Percentiles rank a stretch among this genome's conserved stretches.
Evolutionary conservation across 2,888 invertebrate species (phyloP).

Genomic region (Priocnemis perturbator): DNA sequence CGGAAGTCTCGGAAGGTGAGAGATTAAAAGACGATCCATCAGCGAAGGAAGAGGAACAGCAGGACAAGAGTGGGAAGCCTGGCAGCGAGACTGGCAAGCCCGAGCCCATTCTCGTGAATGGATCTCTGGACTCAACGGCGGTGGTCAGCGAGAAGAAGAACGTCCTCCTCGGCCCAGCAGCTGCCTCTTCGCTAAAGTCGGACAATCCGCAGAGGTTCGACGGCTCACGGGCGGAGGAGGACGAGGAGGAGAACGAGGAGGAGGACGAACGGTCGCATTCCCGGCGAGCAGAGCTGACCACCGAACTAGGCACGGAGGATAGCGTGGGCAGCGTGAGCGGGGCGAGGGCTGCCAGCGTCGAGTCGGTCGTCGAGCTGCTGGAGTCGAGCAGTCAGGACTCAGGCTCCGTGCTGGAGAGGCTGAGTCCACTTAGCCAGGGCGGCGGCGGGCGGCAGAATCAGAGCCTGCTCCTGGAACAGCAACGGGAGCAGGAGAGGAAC

Average conservation of each 20-base stretch:
- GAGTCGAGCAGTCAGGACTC: constrained; percentile 68
- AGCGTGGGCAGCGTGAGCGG: constrained; percentile 74
- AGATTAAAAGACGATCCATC: not conserved
- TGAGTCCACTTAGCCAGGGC: constrained; percentile 71
- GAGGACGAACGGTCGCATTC: constrained; percentile 71
- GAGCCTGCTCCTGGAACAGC: constrained; percentile 69
- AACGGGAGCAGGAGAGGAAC: constrained; percentile 72
- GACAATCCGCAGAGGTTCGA: constrained; percentile 39
- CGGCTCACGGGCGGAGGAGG: constrained; percentile 34
- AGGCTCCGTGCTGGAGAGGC: constrained; percentile 74
- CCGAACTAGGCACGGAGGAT: constrained; percentile 67
- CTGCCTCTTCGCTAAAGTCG: constrained; percentile 16
- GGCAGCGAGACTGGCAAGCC: constrained; percentile 3
- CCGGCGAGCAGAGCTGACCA: constrained; percentile 50
- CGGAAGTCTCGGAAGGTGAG: not conserved
- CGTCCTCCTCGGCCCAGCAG: not conserved
- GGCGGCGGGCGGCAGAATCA: constrained; percentile 69
- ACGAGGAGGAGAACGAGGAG: constrained; percentile 59
- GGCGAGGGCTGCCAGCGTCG: constrained; percentile 61
- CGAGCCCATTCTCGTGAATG: constrained; percentile 38
- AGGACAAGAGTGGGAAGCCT: constrained; percentile 11
- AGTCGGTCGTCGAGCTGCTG: constrained; percentile 65
- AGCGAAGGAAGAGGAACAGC: not conserved
- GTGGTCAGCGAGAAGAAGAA: constrained; percentile 22
- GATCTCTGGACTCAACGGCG: constrained; percentile 45